Base-by-base conservation (phyloP, 1,140 invertebrate species). In the Yoshiicerus persimilis region DNA sequence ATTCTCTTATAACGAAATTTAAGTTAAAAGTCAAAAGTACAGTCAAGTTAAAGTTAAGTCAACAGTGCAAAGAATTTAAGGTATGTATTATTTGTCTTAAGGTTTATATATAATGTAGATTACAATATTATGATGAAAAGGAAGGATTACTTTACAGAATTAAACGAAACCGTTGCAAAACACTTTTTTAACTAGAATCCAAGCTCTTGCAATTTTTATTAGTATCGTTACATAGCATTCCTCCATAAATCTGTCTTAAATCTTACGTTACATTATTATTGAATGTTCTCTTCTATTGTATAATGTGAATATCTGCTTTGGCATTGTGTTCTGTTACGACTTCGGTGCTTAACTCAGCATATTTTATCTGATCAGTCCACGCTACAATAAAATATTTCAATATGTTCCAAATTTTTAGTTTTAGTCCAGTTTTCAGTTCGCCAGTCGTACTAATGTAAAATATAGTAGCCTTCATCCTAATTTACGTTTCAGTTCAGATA, bases 91-190 rank as follows among this genome's bases (percentile, higher is more conserved):
- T 56, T 56, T 56, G n/a, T 56, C 47, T 56, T n/a, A 16, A n/a
- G 47, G 20, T 56, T 56, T 56, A 56, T 56, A 56, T 56, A 56
- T 56, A n/a, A 56, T 56, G n/a, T 56, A 56, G 16, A n/a, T 56
- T 56, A 56, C 47, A 56, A 56, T 56, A 56, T 56, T 56, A 70
- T 30, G 25, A 70, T 70, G 66, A 27, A 70, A 70, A 70, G 66
- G 11, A 30, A 32, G 25, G 25, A 70, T 70, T 32, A 70, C 25
- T 70, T 27, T 70, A 30, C 25, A 36, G 30, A 30, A 34, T 23
- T 32, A 80, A 32, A 80, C 16, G 20, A 80, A 80, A 80, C 75
- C 75, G 75, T 80, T 80, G 75, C 75, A 36, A 80, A 80, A 80
- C 16, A 34, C 34, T 80, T 80, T 80, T 36, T 80, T 80, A 56